A percentile compares a stretch with the other conserved stretches of the same genome.
These are phyloP conservation scores for Ashinkailepas kermadecensis DNA, from an alignment of 2,888 invertebrate genomes.

Conservation along the genomic window DNA sequence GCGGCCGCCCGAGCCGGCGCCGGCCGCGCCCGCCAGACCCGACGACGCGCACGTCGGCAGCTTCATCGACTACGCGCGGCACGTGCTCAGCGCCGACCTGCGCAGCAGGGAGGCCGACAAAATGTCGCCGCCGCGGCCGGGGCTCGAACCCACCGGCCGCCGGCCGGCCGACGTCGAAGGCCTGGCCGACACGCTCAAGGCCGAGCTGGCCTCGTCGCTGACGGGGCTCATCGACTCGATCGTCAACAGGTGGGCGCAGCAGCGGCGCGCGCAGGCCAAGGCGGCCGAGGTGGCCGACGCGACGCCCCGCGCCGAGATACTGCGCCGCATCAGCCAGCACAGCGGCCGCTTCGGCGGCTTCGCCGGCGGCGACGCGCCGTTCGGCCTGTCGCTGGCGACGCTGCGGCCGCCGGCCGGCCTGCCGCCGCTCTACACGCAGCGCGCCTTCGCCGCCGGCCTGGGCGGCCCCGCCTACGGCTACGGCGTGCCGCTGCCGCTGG, in stretches of 20 bases:
- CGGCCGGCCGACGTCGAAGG: slow-evolving; percentile 65
- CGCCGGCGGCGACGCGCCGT: neutral
- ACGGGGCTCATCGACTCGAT: slow-evolving; percentile 80
- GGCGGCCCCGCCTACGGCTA: slow-evolving; percentile 32
- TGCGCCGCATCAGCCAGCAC: slow-evolving; percentile 22
- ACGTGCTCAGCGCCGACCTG: slow-evolving; percentile 24
- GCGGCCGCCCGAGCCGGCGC: slow-evolving; percentile 43
- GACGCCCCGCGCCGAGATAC: slow-evolving; percentile 4
- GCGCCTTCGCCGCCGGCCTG: neutral
- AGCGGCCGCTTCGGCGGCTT: slow-evolving; percentile 1
- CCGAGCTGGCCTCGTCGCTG: slow-evolving; percentile 76
- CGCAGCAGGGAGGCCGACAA: neutral
- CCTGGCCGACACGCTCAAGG: slow-evolving; percentile 82
- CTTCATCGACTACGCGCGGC: slow-evolving; percentile 34
- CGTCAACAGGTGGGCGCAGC: slow-evolving; percentile 60
- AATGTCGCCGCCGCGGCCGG: slow-evolving; percentile 17
- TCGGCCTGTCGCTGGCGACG: neutral
- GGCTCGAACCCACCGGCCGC: neutral
- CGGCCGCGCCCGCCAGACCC: slow-evolving; percentile 43
- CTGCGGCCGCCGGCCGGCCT: slow-evolving; percentile 7
- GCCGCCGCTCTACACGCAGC: neutral
- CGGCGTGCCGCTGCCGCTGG: slow-evolving; percentile 28
- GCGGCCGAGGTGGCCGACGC: neutral
- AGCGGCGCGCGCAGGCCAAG: slow-evolving; percentile 49
- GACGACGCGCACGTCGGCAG: slow-evolving; percentile 47